Evolutionary conservation across 2,113 vertebrate genomes (phyloP), one percentile per base, ranked within the genome.

Genomic region (Tragelaphus strepsiceros): DNA sequence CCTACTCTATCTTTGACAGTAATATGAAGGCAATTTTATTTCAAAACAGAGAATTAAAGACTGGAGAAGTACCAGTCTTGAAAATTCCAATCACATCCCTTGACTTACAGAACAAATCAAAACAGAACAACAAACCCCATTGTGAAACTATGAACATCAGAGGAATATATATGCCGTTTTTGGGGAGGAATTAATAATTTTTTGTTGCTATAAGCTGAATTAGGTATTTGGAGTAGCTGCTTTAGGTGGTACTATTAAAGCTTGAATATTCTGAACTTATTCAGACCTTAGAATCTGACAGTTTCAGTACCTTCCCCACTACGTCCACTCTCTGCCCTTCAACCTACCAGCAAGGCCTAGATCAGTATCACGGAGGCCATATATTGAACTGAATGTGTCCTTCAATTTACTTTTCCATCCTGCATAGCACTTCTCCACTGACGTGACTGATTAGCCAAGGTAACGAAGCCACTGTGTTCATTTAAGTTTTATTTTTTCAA

Each of bases 401-500:
- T 56, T 64, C 22, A 77, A 90, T 5, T 96, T 94, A 77, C 56
- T 91, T 97, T 98, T 77, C 32, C 15, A 61, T 88, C n/a, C 64
- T 81, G 56, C 49, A 78, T 84, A 97, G 88, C 92, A 6, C 3
- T 30, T 89, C 89, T 61, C 61, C 64, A 83, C 96, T 28, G 13
- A 56, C 90, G 71, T n/a, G 61, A 19, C 8, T 82, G 96, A 86
- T 97, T 97, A 97, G 89, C 32, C 74, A 97, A 94, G n/a, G 9
- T 51, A 97, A 53, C 53, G 58, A 98, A 97, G 86, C 62, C 11
- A 88, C 94, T 54, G 30, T 3, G 0, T 28, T 88, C 54, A 97
- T 95, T 98, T 97, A 96, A 95, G 88, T 94, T 98, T 93, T 81
- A 88, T 86, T 98, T 98, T 98, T 98, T 96, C 80, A 97, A 61